Conservation (phyloP, 2,113 vertebrate species). For the Pseudois nayaur region DNA sequence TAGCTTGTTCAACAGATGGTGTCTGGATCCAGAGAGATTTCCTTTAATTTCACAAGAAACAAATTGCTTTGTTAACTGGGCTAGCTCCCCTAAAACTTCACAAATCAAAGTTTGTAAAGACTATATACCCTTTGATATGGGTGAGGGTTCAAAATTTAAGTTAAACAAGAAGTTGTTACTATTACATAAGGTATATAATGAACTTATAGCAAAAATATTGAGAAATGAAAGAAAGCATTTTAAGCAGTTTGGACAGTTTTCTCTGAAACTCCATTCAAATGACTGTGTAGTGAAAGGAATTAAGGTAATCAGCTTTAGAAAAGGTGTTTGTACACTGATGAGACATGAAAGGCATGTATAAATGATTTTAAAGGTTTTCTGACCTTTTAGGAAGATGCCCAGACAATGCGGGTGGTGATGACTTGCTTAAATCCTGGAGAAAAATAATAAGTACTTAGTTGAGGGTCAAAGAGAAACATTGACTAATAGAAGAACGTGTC, state of each 20-base stretch:
- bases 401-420: not conserved
- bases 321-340: not conserved
- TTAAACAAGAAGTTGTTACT: not conserved
- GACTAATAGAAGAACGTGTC: not conserved
- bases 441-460: not conserved
- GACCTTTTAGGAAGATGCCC: not conserved
- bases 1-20: not conserved
- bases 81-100: not conserved
- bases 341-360: not conserved
- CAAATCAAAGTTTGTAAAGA: not conserved
- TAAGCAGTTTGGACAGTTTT: not conserved
- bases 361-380: not conserved
- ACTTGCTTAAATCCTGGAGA: not conserved
- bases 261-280: not conserved
- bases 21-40: not conserved
- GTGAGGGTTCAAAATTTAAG: conserved; percentile 20
- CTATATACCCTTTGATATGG: not conserved
- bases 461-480: not conserved
- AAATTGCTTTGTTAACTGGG: not conserved
- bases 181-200: not conserved
- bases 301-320: not conserved
- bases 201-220: not conserved
- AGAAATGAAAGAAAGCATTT: not conserved
- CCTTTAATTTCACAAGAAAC: not conserved
- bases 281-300: not conserved